A percentile compares a stretch with the other conserved stretches of the same genome.
Evolutionary conservation across 2,888 invertebrate genomes (phyloP).

Genomic region (Priocnemis perturbator): DNA sequence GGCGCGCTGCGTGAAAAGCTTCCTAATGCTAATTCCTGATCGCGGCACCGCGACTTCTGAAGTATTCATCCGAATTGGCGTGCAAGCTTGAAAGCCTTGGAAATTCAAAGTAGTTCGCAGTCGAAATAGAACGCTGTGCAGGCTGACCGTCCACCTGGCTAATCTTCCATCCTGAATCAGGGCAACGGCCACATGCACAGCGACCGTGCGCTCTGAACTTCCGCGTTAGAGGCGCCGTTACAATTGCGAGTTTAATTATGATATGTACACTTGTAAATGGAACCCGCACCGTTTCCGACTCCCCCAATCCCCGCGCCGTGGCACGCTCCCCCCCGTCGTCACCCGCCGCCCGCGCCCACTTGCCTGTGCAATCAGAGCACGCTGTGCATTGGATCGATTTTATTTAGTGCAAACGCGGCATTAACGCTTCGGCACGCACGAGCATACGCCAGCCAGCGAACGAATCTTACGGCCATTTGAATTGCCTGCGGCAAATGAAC

Average conservation of each 20-base stretch:
- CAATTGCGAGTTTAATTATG: slow-evolving; percentile 55
- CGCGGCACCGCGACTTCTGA: too few species aligned
- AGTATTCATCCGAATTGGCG: too few species aligned
- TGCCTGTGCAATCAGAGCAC: neutral
- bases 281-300: slow-evolving; percentile 1
- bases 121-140: too few species aligned
- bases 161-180: slow-evolving; percentile 23
- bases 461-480: slow-evolving; percentile 45
- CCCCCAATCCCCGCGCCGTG: neutral
- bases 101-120: too few species aligned
- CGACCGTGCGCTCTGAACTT: slow-evolving; percentile 25
- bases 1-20: too few species aligned
- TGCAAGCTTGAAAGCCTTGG: too few species aligned
- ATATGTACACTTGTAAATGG: slow-evolving; percentile 47
- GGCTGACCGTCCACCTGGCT: slow-evolving; percentile 11
- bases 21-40: too few species aligned
- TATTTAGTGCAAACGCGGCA: slow-evolving; percentile 36
- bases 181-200: neutral
- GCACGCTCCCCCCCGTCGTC: too few species aligned
- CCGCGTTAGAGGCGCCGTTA: slow-evolving; percentile 33
- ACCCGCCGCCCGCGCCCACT: neutral
- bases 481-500: slow-evolving; percentile 3
- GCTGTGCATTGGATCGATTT: slow-evolving; percentile 43
- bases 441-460: neutral
- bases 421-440: slow-evolving; percentile 28